Evolutionary conservation across 2,888 invertebrate species (phyloP).

Genomic region (Leptinotarsa haldemani): DNA sequence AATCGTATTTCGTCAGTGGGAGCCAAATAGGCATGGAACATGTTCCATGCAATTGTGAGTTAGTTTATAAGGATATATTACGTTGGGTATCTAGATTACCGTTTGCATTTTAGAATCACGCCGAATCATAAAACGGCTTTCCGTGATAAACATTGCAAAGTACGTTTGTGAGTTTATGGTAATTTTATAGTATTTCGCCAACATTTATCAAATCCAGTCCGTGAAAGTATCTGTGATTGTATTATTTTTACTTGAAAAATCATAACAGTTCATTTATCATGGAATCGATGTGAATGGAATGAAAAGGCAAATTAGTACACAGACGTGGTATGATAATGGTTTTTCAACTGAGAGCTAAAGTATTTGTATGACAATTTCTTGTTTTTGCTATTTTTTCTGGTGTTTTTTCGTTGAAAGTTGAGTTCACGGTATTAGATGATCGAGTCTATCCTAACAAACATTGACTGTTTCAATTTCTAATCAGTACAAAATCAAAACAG

Average conservation of each 20-base stretch:
- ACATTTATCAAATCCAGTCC: not conserved
- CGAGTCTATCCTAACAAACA: no score
- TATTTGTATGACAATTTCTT: no score
- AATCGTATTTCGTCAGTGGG: constrained; percentile 41
- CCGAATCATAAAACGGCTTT: constrained; percentile 15
- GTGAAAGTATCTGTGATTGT: not conserved
- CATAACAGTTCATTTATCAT: no score
- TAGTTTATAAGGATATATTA: constrained; percentile 13
- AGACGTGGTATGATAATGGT: no score
- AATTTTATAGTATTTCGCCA: not conserved
- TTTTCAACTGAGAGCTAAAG: no score
- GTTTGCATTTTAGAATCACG: constrained; percentile 9
- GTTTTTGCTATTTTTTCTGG: no score
- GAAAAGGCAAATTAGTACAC: no score
- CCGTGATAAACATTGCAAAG: constrained; percentile 5
- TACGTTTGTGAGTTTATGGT: not conserved
- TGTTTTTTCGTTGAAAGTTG: no score
- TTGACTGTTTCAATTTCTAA: no score
- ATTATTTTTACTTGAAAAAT: not conserved
- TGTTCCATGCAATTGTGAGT: constrained; percentile 2
- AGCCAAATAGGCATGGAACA: constrained; percentile 14
- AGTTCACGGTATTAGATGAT: no score
- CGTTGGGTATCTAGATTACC: constrained; percentile 9
- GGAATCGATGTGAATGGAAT: no score
- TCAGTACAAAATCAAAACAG: no score